Base-by-base conservation (phyloP, 2,888 invertebrate species). In the Eristalinus aeneus region DNA sequence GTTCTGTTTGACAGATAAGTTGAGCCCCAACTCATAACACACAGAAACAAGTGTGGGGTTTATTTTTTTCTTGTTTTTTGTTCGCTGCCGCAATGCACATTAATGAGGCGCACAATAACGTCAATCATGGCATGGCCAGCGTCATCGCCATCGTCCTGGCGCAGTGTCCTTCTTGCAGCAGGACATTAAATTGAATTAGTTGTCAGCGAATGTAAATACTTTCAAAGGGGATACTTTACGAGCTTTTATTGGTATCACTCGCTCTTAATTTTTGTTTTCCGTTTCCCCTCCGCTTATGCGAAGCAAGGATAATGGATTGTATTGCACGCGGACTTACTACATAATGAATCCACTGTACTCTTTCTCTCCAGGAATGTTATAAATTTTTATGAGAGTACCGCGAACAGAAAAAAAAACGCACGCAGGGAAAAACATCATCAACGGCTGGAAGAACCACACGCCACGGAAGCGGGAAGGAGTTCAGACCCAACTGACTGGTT, bases 181-280 rank as follows among this genome's bases (percentile, higher is more conserved):
- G 53, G 67, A 36, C 69, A 73, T 83, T 74, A 71, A 86, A 86
- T 82, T 86, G 86, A 86, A 86, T 86, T 82, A 86, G 86, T 82
- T 78, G 77, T 73, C 61, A 46, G 74, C 27, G 63, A 81, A 85
- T 85, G 81, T 85, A 85, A 72, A 84, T 72, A 63, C 69, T 61
- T 60, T 64, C 68, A 53, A 69, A 73, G 81, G 53, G 63, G 72
- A 81, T 73, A 80, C 80, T 72, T 76, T 76, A 80, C 68, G 64
- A 58, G 63, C 79, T 75, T 80, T 63, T 72, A 75, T 75, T 61
- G 68, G 68, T 67, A 54, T 67, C 36, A 36, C 23, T 69, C 34
- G 56, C 11, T 81, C 39, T 34, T 10, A n/a, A 32, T 36, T 39
- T 73, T 20, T 54, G 22, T 22, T 34, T 0, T 63, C 27, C 34